A percentile compares a stretch with the other conserved stretches of the same genome.
These are phyloP conservation scores for Thomomys bottae DNA, from an alignment of 2,113 vertebrate genomes.

Conservation along the genomic window DNA sequence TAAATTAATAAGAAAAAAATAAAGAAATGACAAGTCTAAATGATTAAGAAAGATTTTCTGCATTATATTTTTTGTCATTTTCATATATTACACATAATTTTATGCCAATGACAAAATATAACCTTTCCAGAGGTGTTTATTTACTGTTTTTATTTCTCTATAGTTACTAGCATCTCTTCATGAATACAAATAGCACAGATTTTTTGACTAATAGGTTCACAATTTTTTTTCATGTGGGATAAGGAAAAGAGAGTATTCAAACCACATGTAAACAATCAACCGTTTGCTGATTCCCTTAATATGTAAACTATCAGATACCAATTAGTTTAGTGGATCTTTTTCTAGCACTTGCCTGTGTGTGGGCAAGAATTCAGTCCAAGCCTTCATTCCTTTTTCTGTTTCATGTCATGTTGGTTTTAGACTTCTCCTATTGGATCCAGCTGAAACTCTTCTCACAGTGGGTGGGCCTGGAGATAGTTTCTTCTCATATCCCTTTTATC, in stretches of 20 bases:
- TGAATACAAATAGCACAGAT: constrained; percentile 46
- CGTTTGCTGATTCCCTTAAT: constrained; percentile 48
- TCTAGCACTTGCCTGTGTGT: constrained; percentile 67
- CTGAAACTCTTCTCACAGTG: constrained; percentile 64
- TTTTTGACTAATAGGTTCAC: constrained; percentile 55
- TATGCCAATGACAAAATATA: not conserved
- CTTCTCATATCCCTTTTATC: constrained; percentile 43
- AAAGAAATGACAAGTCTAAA: not conserved
- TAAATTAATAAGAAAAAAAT: not conserved
- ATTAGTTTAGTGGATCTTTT: constrained; percentile 54
- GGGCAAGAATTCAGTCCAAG: constrained; percentile 66
- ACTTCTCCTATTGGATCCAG: constrained; percentile 65
- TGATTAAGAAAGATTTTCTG: constrained; percentile 11
- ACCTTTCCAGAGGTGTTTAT: constrained; percentile 11
- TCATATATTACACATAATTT: constrained; percentile 20
- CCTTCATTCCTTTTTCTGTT: constrained; percentile 67
- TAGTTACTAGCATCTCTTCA: constrained; percentile 18
- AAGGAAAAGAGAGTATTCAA: constrained; percentile 44
- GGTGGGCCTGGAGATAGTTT: constrained; percentile 70
- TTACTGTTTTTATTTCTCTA: constrained; percentile 34
- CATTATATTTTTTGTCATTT: constrained; percentile 44
- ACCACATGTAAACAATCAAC: constrained; percentile 44
- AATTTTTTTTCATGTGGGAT: constrained; percentile 28
- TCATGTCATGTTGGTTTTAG: constrained; percentile 70
- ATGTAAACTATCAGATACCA: constrained; percentile 60